A percentile compares a stretch with the other conserved stretches of the same genome.
Evolutionary conservation across 2,888 invertebrate species (phyloP).

Genomic region (Archips crataeganus): DNA sequence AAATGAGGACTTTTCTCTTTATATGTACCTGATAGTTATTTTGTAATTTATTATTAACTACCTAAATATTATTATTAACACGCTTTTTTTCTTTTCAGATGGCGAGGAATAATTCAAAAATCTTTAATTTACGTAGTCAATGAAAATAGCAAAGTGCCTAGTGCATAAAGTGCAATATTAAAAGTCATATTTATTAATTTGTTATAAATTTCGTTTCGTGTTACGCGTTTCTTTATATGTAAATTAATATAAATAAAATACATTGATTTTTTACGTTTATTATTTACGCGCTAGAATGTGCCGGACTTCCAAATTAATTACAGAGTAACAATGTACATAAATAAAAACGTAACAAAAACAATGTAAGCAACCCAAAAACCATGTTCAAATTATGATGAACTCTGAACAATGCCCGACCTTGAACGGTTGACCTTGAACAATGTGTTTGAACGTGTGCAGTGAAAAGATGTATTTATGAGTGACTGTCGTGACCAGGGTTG

Average conservation of each 20-base stretch:
- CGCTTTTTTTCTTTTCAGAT: conserved; percentile 71
- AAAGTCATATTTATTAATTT: conserved; percentile 46
- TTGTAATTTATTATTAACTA: too few relatives aligned
- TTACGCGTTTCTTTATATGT: conserved; percentile 30
- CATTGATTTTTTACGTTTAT: conserved; percentile 24
- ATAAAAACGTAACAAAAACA: neutral
- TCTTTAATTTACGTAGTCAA: conserved; percentile 22
- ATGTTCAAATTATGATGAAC: conserved; percentile 28
- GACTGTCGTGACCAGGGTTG: conserved; percentile 74
- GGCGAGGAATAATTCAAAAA: conserved; percentile 51
- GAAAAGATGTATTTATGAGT: conserved; percentile 76
- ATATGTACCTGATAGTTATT: too few relatives aligned
- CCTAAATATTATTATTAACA: conserved; percentile 21
- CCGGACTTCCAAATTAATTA: conserved; percentile 16
- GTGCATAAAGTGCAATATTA: conserved; percentile 67
- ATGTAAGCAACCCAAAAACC: conserved; percentile 9
- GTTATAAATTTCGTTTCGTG: neutral
- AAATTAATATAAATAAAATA: conserved; percentile 46
- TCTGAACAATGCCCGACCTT: conserved; percentile 1
- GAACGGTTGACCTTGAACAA: conserved; percentile 14
- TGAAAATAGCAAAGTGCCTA: conserved; percentile 41
- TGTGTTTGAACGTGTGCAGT: conserved; percentile 32
- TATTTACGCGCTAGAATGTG: conserved; percentile 23
- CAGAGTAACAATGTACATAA: neutral
- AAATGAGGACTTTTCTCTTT: too few relatives aligned